Conservation (phyloP, 2,797 vertebrate genomes). For the Chaunax sp. region DNA sequence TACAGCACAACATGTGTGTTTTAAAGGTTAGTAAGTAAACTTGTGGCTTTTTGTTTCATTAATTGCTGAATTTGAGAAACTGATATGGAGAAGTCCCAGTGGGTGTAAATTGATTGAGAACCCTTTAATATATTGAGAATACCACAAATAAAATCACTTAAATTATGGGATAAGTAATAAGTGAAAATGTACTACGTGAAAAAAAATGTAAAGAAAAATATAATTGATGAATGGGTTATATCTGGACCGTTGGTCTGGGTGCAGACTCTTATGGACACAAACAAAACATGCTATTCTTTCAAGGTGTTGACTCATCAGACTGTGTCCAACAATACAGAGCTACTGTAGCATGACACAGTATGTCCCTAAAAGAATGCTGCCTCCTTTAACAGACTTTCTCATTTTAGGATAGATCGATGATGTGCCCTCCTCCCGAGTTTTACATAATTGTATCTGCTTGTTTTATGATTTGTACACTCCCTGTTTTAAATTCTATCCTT, state of each 20-base stretch:
- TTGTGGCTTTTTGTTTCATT: background rate
- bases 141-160: background rate
- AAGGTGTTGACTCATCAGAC: conserved; percentile 70
- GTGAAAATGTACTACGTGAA: background rate
- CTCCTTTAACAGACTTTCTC: conserved; percentile 64
- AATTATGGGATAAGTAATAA: conserved; percentile 2
- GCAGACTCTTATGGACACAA: conserved; percentile 60
- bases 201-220: conserved; percentile 13
- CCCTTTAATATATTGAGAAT: background rate
- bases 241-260: conserved; percentile 49
- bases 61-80: background rate
- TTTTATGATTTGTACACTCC: no score
- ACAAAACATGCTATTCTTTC: conserved; percentile 76
- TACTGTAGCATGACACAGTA: conserved; percentile 66
- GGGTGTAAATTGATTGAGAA: background rate
- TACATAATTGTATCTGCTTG: no score
- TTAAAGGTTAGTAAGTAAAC: no score
- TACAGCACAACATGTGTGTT: no score
- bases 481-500: no score
- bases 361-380: conserved; percentile 67
- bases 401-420: conserved; percentile 41
- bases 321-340: conserved; percentile 65
- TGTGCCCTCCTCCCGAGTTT: no score
- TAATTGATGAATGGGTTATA: conserved; percentile 47
- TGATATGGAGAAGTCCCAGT: background rate